Conservation (phyloP, 1,140 invertebrate genomes). For the Rhyzopertha dominica region DNA sequence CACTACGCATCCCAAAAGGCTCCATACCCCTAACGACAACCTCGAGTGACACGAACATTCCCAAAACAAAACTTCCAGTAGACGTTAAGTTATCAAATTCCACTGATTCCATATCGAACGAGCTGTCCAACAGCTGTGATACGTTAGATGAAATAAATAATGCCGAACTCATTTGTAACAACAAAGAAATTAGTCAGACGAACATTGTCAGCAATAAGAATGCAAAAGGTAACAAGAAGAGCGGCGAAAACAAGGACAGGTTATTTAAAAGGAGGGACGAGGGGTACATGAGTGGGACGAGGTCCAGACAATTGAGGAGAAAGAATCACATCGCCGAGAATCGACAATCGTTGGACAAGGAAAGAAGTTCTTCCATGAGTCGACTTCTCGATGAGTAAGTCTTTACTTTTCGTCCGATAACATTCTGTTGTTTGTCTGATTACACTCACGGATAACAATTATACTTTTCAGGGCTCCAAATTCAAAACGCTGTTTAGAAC, state of each 20-base stretch:
- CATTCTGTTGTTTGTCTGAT: too few relatives aligned
- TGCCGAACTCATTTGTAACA: constrained; percentile 41
- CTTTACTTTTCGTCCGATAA: not conserved
- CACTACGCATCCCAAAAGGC: constrained; percentile 42
- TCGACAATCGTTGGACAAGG: constrained; percentile 56
- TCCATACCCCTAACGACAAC: constrained; percentile 35
- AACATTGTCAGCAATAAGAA: constrained; percentile 18
- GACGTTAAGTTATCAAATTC: constrained; percentile 27
- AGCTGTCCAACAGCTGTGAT: constrained; percentile 2
- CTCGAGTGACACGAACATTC: constrained; percentile 43
- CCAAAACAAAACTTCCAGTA: constrained; percentile 25
- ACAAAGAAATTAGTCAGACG: constrained; percentile 7
- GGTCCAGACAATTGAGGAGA: constrained; percentile 47
- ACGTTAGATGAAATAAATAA: too few relatives aligned
- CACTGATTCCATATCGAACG: constrained; percentile 21
- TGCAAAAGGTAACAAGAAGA: constrained; percentile 32
- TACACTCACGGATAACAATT: too few relatives aligned
- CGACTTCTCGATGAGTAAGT: constrained; percentile 70
- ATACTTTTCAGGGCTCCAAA: constrained; percentile 30
- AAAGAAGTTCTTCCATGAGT: constrained; percentile 80
- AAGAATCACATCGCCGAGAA: constrained; percentile 41
- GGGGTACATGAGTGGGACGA: constrained; percentile 44
- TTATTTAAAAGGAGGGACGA: constrained; percentile 67
- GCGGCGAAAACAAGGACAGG: constrained; percentile 54
- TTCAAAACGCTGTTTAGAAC: constrained; percentile 55